These are phyloP conservation scores for Neostethus bicornis DNA, from an alignment of 2,797 vertebrate species.

Conservation along the genomic window DNA sequence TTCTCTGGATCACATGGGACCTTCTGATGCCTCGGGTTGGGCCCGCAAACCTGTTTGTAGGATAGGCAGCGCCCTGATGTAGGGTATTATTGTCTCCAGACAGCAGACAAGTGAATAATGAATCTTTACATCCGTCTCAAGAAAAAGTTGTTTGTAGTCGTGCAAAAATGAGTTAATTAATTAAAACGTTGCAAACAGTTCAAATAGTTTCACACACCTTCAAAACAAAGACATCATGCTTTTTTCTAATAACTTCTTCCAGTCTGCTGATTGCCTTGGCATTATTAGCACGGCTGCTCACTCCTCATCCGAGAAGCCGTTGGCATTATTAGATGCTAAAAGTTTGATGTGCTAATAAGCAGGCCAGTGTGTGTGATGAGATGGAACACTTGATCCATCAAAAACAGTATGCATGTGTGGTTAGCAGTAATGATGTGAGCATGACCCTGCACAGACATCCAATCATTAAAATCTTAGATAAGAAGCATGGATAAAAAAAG, in stretches of 20 bases:
- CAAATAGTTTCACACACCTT: background rate
- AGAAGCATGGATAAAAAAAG: conserved; percentile 15
- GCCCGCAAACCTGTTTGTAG: no score
- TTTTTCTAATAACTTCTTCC: conserved; percentile 37
- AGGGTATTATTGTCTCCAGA: no score
- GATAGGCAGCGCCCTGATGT: no score
- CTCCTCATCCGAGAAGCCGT: conserved; percentile 21
- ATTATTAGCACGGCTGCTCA: conserved; percentile 18
- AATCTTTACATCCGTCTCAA: no score
- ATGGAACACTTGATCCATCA: conserved; percentile 41
- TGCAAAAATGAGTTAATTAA: no score
- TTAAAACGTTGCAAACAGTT: conserved; percentile 11
- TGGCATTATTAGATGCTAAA: conserved; percentile 33
- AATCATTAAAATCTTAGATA: conserved; percentile 34
- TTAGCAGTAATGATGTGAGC: conserved; percentile 27
- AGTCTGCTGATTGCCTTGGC: conserved; percentile 41
- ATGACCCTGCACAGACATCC: conserved; percentile 26
- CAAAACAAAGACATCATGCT: conserved; percentile 9
- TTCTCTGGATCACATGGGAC: no score
- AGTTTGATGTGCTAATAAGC: conserved; percentile 45
- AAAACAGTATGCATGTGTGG: conserved; percentile 19
- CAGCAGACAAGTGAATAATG: no score
- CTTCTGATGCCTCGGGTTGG: no score
- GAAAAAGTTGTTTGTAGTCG: no score
- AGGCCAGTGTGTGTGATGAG: conserved; percentile 40